Percentiles rank a stretch among this genome's conserved stretches.
These are phyloP conservation scores for Centroberyx gerrardi DNA, from an alignment of 2,797 vertebrate genomes.

Conservation along the genomic window DNA sequence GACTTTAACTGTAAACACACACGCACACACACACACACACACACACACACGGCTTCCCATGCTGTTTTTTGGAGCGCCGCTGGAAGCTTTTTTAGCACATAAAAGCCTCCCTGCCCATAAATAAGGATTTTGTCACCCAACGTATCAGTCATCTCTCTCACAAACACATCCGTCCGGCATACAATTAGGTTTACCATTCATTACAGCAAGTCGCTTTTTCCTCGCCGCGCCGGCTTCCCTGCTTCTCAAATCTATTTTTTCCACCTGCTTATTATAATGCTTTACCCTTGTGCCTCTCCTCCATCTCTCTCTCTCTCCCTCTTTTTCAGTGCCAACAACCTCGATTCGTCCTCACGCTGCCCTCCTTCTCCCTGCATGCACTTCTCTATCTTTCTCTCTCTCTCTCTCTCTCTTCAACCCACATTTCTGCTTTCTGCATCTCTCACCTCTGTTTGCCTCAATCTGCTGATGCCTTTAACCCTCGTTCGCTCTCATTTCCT, in stretches of 20 bases:
- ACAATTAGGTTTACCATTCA: constrained; percentile 32
- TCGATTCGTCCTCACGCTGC: constrained; percentile 50
- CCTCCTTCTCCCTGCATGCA: constrained; percentile 50
- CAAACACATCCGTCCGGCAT: constrained; percentile 31
- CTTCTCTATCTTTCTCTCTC: constrained; percentile 24
- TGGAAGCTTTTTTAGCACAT: constrained; percentile 1
- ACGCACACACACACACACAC: background rate
- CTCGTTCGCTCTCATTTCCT: constrained; percentile 29
- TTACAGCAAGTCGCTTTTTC: constrained; percentile 25
- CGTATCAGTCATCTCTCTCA: constrained; percentile 27
- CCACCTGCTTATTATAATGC: constrained; percentile 41
- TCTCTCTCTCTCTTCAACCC: constrained; percentile 20
- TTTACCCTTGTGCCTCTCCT: constrained; percentile 39
- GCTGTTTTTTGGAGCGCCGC: constrained; percentile 1
- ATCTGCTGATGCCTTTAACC: constrained; percentile 61
- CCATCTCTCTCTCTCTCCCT: constrained; percentile 21
- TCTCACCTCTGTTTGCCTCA: constrained; percentile 49
- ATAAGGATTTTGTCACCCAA: constrained; percentile 1
- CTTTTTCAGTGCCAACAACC: constrained; percentile 35
- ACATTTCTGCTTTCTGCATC: constrained; percentile 53
- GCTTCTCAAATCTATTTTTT: constrained; percentile 45
- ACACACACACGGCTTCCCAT: constrained; percentile 16
- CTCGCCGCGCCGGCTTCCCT: constrained; percentile 24
- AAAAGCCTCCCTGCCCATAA: background rate
- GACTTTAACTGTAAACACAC: constrained; percentile 26